Conservation (phyloP, 2,888 invertebrate species). For the Erebia palarica region DNA sequence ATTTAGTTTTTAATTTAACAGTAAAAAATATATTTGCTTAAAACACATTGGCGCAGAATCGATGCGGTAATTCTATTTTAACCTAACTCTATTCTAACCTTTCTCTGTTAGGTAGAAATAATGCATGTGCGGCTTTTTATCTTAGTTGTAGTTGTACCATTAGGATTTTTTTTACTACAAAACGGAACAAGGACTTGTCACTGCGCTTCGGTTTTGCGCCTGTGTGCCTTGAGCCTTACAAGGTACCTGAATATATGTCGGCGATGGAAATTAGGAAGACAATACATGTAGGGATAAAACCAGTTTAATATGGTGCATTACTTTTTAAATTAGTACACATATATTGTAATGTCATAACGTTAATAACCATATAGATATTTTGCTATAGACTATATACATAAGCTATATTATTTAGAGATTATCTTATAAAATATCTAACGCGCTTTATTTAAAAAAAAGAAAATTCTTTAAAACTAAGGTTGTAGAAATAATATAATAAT, state of each 20-base stretch:
- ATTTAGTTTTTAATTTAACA: no score
- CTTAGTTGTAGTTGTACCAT: no score
- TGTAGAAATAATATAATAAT: not conserved
- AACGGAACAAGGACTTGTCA: no score
- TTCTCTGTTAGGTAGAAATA: no score
- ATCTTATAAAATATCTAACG: not conserved
- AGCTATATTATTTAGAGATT: not conserved
- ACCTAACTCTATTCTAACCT: no score
- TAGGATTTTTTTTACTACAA: no score
- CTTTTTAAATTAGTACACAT: not conserved
- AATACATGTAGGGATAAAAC: not conserved
- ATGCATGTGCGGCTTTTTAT: no score
- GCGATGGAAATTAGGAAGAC: not conserved
- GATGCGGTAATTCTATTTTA: no score
- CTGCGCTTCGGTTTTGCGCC: no score
- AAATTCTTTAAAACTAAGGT: conserved; percentile 4
- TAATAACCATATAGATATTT: conserved; percentile 6
- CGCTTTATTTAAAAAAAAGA: not conserved
- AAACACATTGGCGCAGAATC: no score
- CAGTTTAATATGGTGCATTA: not conserved
- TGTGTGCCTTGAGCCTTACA: not conserved
- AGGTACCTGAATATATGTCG: conserved; percentile 18
- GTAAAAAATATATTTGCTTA: no score
- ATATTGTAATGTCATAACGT: not conserved
- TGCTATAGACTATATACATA: conserved; percentile 3